Conservation (phyloP, 2,113 vertebrate genomes). For the Macaca mulatta region DNA sequence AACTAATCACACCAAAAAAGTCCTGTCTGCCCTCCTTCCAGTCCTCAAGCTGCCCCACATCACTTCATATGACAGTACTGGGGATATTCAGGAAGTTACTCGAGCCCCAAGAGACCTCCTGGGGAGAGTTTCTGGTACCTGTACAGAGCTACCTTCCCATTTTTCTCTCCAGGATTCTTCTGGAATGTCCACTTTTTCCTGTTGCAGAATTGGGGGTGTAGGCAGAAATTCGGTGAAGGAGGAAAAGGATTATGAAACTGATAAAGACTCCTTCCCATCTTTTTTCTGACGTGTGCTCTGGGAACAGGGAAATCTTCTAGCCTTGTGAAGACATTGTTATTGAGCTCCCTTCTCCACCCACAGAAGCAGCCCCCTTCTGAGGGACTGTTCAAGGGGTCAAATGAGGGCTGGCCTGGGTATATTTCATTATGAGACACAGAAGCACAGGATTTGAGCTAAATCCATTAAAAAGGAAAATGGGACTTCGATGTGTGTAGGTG, state of each 20-base stretch:
- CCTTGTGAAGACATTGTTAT: background rate
- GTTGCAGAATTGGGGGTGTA: background rate
- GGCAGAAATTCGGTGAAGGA: rapidly evolving
- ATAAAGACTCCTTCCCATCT: rapidly evolving
- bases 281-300: rapidly evolving
- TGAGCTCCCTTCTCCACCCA: background rate
- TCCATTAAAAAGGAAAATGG: background rate
- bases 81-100: background rate
- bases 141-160: rapidly evolving
- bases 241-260: rapidly evolving
- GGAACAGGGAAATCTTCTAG: rapidly evolving
- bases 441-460: background rate
- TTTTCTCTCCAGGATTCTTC: background rate
- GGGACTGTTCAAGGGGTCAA: rapidly evolving
- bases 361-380: too few species aligned
- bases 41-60: rapidly evolving
- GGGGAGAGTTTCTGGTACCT: background rate
- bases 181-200: background rate
- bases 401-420: rapidly evolving
- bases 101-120: too few species aligned
- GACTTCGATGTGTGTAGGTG: background rate
- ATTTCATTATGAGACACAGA: background rate
- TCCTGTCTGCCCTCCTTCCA: background rate
- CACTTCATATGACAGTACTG: background rate
- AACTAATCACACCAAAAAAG: background rate